A percentile compares a stretch with the other conserved stretches of the same genome.
Evolutionary conservation across 2,888 invertebrate species (phyloP).

Genomic region (Microctonus brassicae): DNA sequence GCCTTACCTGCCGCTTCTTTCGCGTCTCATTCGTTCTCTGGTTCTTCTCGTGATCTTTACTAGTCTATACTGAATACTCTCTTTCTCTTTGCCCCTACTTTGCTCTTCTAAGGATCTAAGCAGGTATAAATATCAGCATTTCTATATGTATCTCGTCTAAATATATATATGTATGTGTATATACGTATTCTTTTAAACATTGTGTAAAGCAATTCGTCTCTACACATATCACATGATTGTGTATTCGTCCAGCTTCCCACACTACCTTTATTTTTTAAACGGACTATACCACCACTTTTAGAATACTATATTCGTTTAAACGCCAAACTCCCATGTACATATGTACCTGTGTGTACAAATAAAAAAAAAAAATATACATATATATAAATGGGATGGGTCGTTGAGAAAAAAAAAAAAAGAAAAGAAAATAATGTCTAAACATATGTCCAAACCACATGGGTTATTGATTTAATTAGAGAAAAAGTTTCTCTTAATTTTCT

Average conservation of each 20-base stretch:
- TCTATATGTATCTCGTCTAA: not conserved
- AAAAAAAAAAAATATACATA: not conserved
- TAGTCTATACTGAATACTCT: slow-evolving; percentile 12
- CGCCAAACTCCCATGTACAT: no score
- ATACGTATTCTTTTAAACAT: not conserved
- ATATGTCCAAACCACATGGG: not conserved
- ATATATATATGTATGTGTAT: not conserved
- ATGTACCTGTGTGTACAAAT: no score
- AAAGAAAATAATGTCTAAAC: not conserved
- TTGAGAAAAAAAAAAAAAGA: no score
- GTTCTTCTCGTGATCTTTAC: slow-evolving; percentile 16
- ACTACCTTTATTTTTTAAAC: not conserved
- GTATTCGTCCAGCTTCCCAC: not conserved
- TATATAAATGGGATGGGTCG: no score
- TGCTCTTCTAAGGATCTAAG: slow-evolving; percentile 47
- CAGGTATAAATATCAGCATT: slow-evolving; percentile 30
- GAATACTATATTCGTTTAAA: not conserved
- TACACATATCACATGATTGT: not conserved
- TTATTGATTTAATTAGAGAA: not conserved
- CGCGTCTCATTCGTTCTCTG: slow-evolving; percentile 17
- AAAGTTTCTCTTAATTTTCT: not conserved
- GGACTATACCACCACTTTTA: not conserved
- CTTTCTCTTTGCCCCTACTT: slow-evolving; percentile 40
- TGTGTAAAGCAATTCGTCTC: not conserved
- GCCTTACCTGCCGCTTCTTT: slow-evolving; percentile 40